Base-by-base conservation (phyloP, 1,140 invertebrate species). In the Brachionus asplanchnoidis region DNA sequence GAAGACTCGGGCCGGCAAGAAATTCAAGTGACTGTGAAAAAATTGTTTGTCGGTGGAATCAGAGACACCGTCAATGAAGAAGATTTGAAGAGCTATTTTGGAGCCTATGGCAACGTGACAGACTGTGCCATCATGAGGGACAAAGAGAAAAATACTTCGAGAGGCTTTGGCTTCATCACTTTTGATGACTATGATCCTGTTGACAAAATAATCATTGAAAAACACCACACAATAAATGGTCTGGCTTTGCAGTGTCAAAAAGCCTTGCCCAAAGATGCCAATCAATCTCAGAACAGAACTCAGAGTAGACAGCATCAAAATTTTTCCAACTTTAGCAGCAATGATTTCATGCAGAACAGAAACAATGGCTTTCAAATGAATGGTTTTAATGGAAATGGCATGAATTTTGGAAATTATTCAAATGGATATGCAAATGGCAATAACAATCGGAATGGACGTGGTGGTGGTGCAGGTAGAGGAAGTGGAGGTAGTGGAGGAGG, bases 131-230 rank as follows among this genome's bases (percentile, higher is more conserved):
- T 85, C 12, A 75, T 84, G 83, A 46, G n/a, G 23, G 46, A 84
- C 53, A 90, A 91, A 85, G 94, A 94, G 83, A 95, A 94, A 7
- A 94, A 95, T 17, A 96, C 96, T 88, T 95, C 95, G 85, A 91
- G 95, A 73, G 95, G 95, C 14, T 97, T 97, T 90, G 95, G 94
- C 8, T 97, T 97, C 89, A 94, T 98, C 20, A 95, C 96, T 89
- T 98, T 96, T 88, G 95, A 97, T 89, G 96, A 97, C 42, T 77
- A 73, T 78, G 50, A 75, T 77, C 60, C 77, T 60, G 70, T 83
- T 17, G 66, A 70, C 40, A 60, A 50, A 46, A 84, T 88, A 82
- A 32, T 86, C 88, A 88, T 91, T 32, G 88, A 89, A 82, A 90
- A 88, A 85, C 87, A 87, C 26, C 90, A 91, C 85, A 87, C 88